Evolutionary conservation across 2,113 vertebrate genomes (phyloP).

Genomic region (Saguinus midas): DNA sequence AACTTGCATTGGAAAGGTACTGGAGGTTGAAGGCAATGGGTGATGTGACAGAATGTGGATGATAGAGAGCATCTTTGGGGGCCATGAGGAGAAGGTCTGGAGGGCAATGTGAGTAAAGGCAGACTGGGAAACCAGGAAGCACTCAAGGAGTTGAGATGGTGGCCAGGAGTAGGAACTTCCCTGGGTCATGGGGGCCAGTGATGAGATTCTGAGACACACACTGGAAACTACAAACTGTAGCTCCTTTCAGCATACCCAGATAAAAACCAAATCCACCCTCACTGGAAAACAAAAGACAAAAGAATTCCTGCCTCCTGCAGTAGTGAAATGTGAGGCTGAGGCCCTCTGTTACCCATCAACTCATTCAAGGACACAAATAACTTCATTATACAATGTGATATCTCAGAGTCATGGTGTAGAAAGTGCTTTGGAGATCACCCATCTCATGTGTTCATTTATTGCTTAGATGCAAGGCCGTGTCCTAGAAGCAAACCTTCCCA

Average conservation of each 20-base stretch:
- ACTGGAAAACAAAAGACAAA: slow-evolving; percentile 58
- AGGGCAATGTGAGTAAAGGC: not conserved
- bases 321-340: not conserved
- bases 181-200: accelerated
- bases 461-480: not conserved
- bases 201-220: accelerated
- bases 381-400: slow-evolving; percentile 37
- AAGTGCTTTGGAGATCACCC: not conserved
- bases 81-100: not conserved
- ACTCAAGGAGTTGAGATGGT: not conserved
- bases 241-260: not conserved
- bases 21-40: accelerated
- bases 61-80: not conserved
- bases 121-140: accelerated
- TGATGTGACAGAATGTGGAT: not conserved
- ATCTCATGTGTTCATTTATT: not conserved
- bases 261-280: slow-evolving; percentile 50
- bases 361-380: slow-evolving; percentile 58
- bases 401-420: not conserved
- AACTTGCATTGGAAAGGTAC: not conserved
- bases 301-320: slow-evolving; percentile 20
- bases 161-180: not conserved
- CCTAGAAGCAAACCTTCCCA: not conserved
- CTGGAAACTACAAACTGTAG: not conserved
- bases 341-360: not conserved